Evolutionary conservation across 2,888 invertebrate species (phyloP).

Genomic region (Ernsta delagoae): DNA sequence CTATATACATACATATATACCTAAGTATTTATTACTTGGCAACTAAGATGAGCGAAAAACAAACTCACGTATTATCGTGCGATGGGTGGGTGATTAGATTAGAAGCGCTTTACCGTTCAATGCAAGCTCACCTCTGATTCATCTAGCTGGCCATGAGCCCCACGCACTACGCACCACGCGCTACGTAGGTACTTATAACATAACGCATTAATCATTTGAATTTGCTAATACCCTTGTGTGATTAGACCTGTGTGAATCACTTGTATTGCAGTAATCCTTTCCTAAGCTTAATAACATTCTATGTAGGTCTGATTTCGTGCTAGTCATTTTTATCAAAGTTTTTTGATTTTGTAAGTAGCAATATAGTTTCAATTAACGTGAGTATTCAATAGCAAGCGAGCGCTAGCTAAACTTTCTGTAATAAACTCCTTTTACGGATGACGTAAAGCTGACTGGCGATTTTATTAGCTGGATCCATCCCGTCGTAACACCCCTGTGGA

Average conservation of each 20-base stretch:
- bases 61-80: constrained; percentile 4
- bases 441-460: not conserved
- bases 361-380: no score
- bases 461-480: not conserved
- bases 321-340: no score
- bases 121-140: not conserved
- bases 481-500: not conserved
- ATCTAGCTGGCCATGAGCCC: constrained; percentile 23
- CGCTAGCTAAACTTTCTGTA: no score
- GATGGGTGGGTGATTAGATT: constrained; percentile 24
- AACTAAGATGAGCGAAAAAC: no score
- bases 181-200: no score
- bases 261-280: not conserved
- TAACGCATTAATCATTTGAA: constrained; percentile 15
- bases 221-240: constrained; percentile 8
- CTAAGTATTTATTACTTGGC: no score
- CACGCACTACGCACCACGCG: constrained; percentile 5
- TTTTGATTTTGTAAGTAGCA: no score
- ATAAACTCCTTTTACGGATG: no score
- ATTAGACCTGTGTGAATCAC: constrained; percentile 9
- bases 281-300: no score
- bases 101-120: constrained; percentile 11
- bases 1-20: not conserved
- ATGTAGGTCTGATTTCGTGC: no score
- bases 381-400: no score